Conservation (phyloP, 2,888 invertebrate genomes). For the Lacanobia wlatinum region DNA sequence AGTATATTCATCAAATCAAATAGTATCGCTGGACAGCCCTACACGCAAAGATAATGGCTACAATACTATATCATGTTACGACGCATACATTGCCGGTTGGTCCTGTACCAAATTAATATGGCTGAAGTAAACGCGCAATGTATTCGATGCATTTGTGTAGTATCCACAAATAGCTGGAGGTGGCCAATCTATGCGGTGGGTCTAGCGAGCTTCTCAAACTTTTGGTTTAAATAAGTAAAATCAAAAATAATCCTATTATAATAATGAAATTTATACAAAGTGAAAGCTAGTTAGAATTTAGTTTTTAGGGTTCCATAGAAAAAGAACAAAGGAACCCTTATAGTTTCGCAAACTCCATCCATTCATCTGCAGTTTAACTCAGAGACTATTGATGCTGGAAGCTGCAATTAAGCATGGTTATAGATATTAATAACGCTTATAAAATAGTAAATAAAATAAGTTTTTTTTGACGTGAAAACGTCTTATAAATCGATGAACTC, state of each 20-base stretch:
- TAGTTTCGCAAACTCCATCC: too few relatives aligned
- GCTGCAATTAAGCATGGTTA: too few relatives aligned
- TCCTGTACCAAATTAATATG: conserved; percentile 13
- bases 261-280: not conserved
- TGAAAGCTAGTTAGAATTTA: too few relatives aligned
- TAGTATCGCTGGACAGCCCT: conserved; percentile 27
- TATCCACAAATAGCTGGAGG: conserved; percentile 67
- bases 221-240: conserved; percentile 7
- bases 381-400: too few relatives aligned
- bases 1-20: not conserved
- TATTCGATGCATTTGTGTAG: conserved; percentile 50
- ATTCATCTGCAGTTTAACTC: too few relatives aligned
- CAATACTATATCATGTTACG: conserved; percentile 38
- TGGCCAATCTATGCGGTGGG: conserved; percentile 69
- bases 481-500: too few relatives aligned
- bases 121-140: conserved; percentile 56
- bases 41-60: conserved; percentile 25
- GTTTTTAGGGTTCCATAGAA: too few relatives aligned
- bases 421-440: too few relatives aligned
- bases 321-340: too few relatives aligned
- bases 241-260: not conserved
- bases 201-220: conserved; percentile 61
- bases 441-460: too few relatives aligned
- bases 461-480: too few relatives aligned
- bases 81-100: conserved; percentile 48